These are phyloP conservation scores for Rousettus leschenaultii DNA, from an alignment of 2,113 vertebrate species.

Conservation along the genomic window DNA sequence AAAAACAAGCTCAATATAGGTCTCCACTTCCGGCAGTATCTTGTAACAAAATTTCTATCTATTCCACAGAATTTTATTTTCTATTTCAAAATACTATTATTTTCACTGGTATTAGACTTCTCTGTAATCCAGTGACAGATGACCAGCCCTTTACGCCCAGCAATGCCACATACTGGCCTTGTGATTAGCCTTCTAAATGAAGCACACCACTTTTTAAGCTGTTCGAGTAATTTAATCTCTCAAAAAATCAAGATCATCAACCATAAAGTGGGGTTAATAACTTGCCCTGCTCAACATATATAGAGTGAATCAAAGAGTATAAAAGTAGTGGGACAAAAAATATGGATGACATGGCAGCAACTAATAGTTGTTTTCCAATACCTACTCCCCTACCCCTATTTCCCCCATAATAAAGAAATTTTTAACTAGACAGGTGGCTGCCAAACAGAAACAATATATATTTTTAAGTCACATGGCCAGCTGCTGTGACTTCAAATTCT, in stretches of 20 bases:
- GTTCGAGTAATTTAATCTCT: neutral
- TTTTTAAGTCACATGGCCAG: neutral
- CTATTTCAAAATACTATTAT: neutral
- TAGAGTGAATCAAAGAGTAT: neutral
- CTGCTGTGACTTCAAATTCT: neutral
- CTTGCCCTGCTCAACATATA: neutral
- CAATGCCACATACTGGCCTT: neutral
- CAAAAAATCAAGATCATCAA: neutral
- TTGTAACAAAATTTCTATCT: neutral
- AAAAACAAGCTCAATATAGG: neutral
- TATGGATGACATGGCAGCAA: neutral
- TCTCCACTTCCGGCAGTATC: neutral
- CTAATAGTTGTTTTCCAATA: neutral
- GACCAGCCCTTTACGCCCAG: neutral
- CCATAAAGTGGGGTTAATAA: neutral
- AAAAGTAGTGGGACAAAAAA: neutral
- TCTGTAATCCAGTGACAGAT: neutral
- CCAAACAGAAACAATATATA: neutral
- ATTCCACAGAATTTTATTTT: neutral
- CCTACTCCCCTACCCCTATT: neutral
- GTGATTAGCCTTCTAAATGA: neutral
- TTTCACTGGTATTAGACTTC: neutral
- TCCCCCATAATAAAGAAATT: neutral
- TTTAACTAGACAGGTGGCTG: neutral
- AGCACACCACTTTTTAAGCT: neutral